A percentile compares a stretch with the other conserved stretches of the same genome.
Conservation (phyloP, 1,140 invertebrate species). For the Cydia pomonella region DNA sequence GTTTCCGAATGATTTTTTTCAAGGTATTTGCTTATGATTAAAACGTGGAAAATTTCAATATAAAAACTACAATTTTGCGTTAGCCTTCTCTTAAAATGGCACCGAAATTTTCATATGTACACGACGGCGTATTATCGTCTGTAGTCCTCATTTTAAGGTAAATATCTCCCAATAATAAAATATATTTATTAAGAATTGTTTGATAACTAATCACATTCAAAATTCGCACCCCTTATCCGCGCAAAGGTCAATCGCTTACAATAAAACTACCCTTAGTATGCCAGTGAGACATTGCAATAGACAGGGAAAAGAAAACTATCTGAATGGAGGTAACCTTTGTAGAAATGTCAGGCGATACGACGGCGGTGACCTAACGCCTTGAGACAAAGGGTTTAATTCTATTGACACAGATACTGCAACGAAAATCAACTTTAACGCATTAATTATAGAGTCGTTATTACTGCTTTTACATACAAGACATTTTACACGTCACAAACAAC, state of each 20-base stretch:
- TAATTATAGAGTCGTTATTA: conserved; percentile 44
- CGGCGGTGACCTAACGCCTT: conserved; percentile 63
- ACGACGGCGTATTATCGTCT: no score
- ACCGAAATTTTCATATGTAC: no score
- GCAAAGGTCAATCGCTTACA: conserved; percentile 69
- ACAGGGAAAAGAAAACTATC: conserved; percentile 70
- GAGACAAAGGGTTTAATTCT: conserved; percentile 75
- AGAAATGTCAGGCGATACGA: conserved; percentile 73
- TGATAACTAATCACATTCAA: conserved; percentile 28
- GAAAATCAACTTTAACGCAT: conserved; percentile 50
- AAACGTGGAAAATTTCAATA: no score
- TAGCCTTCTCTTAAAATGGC: no score
- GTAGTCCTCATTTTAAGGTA: no score
- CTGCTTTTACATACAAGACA: conserved; percentile 36
- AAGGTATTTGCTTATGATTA: no score
- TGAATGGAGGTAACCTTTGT: conserved; percentile 72
- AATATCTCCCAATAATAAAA: no score
- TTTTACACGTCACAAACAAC: conserved; percentile 52
- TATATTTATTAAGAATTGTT: neutral
- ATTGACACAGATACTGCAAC: conserved; percentile 45
- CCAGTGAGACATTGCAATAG: conserved; percentile 65
- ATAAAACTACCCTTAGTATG: conserved; percentile 73
- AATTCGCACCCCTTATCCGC: conserved; percentile 27
- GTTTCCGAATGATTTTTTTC: no score
- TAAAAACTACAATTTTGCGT: no score